phyloP scores from a whole-genome alignment of 1,140 invertebrate genomes.

The Mylabris phalerata region DNA sequence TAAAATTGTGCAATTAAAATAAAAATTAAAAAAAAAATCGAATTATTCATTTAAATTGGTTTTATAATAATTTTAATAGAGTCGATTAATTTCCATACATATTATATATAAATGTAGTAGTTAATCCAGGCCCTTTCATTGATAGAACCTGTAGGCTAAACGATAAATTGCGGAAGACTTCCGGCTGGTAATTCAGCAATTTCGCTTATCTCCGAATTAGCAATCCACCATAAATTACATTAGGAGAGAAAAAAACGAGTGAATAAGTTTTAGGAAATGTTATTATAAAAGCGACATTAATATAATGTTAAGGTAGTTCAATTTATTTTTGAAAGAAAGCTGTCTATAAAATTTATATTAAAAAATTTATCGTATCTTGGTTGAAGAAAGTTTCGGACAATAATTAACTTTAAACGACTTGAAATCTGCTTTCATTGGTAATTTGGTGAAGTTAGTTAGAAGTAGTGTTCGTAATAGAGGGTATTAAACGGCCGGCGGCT shows the following conservation, averaged over 20 bases:
- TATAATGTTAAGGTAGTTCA: constrained; percentile 1
- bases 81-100: no score
- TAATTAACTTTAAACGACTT: constrained; percentile 25
- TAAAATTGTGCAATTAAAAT: constrained; percentile 5
- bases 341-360: constrained; percentile 14
- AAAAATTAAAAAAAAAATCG: not conserved
- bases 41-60: no score
- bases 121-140: no score
- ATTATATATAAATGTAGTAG: no score
- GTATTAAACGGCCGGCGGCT: constrained; percentile 8
- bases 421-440: constrained; percentile 23
- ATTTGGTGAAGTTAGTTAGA: constrained; percentile 21
- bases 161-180: not conserved
- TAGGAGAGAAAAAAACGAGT: constrained; percentile 1
- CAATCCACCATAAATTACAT: constrained; percentile 2
- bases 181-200: not conserved
- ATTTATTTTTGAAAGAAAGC: constrained; percentile 2
- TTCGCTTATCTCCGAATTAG: constrained; percentile 4
- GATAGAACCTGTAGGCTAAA: no score
- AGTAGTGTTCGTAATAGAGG: constrained; percentile 16
- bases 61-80: no score
- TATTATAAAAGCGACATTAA: not conserved
- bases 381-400: constrained; percentile 18
- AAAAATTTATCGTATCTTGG: constrained; percentile 15
- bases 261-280: not conserved